Base-by-base conservation (phyloP, 2,113 vertebrate species). In the Hoplias malabaricus region DNA sequence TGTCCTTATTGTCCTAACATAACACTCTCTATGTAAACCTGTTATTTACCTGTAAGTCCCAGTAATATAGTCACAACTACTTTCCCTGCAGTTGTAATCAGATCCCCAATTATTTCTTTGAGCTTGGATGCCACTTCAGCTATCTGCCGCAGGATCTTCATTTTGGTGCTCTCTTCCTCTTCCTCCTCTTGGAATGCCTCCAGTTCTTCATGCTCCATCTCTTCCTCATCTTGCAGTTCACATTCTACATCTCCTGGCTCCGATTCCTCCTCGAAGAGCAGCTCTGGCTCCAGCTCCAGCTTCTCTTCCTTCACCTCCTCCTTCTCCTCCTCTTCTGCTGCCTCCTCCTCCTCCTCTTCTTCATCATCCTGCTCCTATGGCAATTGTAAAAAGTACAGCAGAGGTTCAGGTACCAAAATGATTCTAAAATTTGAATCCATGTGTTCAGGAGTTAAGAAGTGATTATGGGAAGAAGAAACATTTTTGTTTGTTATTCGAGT, bases 11-110 rank as follows among this genome's bases (percentile, higher is more conserved):
- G 38, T 16, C 19, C 4, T 16, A 11, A 13, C 75, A 19, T 31
- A 54, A 72, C 36, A 14, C 0, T 5, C 5, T 31, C 12, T 14
- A 14, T 31, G 10, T 59, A 53, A 71, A 57, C 21, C 33, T 42
- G 31, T 43, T 25, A 40, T 90, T 82, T 86, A 96, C 95, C 94
- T 88, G 95, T 93, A 81, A 95, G 90, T 75, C 95, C 96, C 84
- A 98, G 92, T 83, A 98, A 89, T 85, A 94, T 91, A 0, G 94
- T 97, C 81, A 98, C 92, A 71, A 98, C 94, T 73, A 96, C 92
- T 89, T 95, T 96, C 73, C 95, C 95, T 70, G 95, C 96, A 0
- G 94, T 95, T 25, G 93, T 93, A 66, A 95, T 96, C 88, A 96
- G 93, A 84, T 93, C 90, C 83, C 95, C 95, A 84, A 97, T 87